phyloP scores from a whole-genome alignment of 2,113 vertebrate species.

The Myrmecobius fasciatus region DNA sequence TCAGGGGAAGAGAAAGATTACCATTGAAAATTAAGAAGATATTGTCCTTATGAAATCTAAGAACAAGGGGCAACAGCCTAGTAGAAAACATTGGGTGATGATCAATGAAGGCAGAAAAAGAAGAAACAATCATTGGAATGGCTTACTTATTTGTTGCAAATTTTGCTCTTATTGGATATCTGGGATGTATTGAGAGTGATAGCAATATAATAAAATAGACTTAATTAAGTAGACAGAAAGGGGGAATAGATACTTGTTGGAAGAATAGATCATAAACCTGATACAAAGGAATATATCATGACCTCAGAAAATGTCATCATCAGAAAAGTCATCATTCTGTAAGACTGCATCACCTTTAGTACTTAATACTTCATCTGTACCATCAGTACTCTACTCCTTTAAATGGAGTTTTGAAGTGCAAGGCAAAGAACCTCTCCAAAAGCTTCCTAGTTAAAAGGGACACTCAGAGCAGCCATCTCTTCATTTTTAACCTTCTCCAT shows the following conservation, averaged over 20 bases:
- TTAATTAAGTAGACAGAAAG: background rate
- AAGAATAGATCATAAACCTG: background rate
- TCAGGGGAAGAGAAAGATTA: background rate
- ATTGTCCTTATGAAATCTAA: background rate
- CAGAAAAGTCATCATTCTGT: background rate
- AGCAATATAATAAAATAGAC: too few species aligned
- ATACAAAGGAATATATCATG: background rate
- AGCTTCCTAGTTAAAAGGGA: background rate
- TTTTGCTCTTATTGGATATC: too few species aligned
- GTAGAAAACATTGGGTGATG: background rate
- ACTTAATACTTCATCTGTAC: background rate
- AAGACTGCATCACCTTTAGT: background rate
- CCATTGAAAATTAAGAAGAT: background rate
- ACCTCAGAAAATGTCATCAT: background rate
- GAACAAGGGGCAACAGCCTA: background rate
- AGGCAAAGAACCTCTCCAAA: background rate
- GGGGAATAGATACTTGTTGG: background rate
- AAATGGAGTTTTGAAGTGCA: background rate
- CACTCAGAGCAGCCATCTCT: background rate
- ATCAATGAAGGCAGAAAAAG: background rate
- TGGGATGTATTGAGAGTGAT: too few species aligned
- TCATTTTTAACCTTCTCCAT: background rate
- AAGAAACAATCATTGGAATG: background rate
- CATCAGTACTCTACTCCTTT: background rate
- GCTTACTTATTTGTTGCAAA: background rate